Percentiles rank a stretch among this genome's conserved stretches.
phyloP scores from a whole-genome alignment of 1,140 invertebrate species.

The Scaptodrosophila lebanonensis region DNA sequence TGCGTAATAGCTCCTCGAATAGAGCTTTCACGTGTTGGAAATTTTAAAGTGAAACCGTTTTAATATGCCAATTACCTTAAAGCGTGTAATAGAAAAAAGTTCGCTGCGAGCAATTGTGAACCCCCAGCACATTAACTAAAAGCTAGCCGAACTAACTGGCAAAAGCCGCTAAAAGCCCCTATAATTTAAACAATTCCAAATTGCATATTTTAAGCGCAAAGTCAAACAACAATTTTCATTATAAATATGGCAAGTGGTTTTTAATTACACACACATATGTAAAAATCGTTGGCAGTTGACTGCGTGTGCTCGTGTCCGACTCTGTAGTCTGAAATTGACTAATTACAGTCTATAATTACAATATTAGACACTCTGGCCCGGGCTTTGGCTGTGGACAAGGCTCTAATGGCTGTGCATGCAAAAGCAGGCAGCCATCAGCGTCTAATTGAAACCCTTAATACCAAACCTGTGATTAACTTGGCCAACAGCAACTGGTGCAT shows the following conservation, averaged over 20 bases:
- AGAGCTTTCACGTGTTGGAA: conserved; percentile 14
- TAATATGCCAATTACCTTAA: conserved; percentile 21
- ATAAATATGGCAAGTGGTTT: conserved; percentile 70
- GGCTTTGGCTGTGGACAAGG: conserved; percentile 3
- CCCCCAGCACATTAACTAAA: no score
- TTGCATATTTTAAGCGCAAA: conserved; percentile 45
- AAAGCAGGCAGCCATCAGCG: conserved; percentile 16
- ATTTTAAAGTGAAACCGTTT: conserved; percentile 11
- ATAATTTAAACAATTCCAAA: conserved; percentile 49
- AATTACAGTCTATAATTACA: conserved; percentile 66
- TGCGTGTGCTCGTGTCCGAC: conserved; percentile 28
- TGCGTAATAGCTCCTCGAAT: no score
- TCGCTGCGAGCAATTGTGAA: conserved; percentile 3
- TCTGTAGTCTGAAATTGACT: conserved; percentile 49
- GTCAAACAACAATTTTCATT: conserved; percentile 50
- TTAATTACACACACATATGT: conserved; percentile 70
- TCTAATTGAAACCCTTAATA: conserved; percentile 39
- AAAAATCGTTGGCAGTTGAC: conserved; percentile 36
- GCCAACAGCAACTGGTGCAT: conserved; percentile 15
- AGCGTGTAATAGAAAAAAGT: conserved; percentile 14
- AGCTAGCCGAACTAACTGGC: conserved; percentile 9
- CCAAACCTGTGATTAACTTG: conserved; percentile 56
- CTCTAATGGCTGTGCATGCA: conserved; percentile 15
- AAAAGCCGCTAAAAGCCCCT: conserved; percentile 8
- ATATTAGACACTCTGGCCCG: conserved; percentile 61